Conservation (phyloP, 2,113 vertebrate species). For the Oryzias javanicus region DNA sequence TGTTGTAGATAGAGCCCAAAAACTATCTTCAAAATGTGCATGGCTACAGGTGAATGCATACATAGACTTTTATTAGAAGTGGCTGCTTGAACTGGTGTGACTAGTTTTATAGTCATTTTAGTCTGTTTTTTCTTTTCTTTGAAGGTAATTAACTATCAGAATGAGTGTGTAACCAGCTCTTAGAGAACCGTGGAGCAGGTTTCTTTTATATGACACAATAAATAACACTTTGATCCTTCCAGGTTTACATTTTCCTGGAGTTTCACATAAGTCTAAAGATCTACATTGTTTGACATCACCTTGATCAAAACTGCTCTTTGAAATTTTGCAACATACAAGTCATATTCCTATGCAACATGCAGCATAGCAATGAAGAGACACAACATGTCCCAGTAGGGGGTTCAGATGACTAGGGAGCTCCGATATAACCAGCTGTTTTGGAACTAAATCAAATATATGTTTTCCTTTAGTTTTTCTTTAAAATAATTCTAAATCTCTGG, state of each 20-base stretch:
- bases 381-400: slow-evolving; percentile 9
- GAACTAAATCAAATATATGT: not conserved
- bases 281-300: slow-evolving; percentile 44
- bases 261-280: slow-evolving; percentile 30
- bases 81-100: too few relatives aligned
- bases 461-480: not conserved
- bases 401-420: not conserved
- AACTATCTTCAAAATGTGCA: too few relatives aligned
- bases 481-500: too few relatives aligned
- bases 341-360: slow-evolving; percentile 7
- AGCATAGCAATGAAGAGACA: slow-evolving; percentile 24
- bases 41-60: too few relatives aligned
- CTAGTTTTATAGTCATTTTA: too few relatives aligned
- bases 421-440: not conserved
- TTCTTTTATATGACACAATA: slow-evolving; percentile 38
- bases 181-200: slow-evolving; percentile 17
- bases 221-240: slow-evolving; percentile 57
- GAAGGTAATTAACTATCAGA: slow-evolving; percentile 20
- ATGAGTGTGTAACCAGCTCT: slow-evolving; percentile 16
- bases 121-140: slow-evolving; percentile 11
- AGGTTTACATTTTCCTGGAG: slow-evolving; percentile 31
- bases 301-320: slow-evolving; percentile 66
- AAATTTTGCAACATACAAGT: slow-evolving; percentile 44
- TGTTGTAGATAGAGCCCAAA: too few relatives aligned
- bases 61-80: too few relatives aligned